A percentile compares a stretch with the other conserved stretches of the same genome.
phyloP scores from a whole-genome alignment of 2,113 vertebrate genomes.

The Macaca nemestrina region DNA sequence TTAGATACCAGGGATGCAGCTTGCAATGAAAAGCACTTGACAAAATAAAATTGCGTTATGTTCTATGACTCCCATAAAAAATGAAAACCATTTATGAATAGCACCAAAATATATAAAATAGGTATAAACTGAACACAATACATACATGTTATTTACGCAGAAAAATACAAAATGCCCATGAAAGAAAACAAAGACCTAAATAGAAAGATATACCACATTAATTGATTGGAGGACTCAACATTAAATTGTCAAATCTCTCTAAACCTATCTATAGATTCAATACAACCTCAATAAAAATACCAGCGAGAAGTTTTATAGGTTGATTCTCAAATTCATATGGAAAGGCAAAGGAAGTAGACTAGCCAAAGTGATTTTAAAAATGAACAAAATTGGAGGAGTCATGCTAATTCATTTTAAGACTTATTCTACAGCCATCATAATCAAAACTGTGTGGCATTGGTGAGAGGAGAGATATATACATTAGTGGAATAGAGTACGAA shows the following conservation, averaged over 20 bases:
- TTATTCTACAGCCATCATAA: background rate
- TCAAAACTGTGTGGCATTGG: background rate
- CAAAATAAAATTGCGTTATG: conserved; percentile 41
- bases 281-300: background rate
- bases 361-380: background rate
- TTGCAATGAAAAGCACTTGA: conserved; percentile 61
- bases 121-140: background rate
- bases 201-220: background rate
- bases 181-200: background rate
- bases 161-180: background rate
- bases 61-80: conserved; percentile 35
- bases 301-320: background rate
- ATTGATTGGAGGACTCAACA: background rate
- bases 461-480: background rate
- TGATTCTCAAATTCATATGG: background rate
- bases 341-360: background rate
- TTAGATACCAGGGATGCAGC: conserved; percentile 25
- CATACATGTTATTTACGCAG: background rate
- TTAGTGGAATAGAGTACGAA: background rate
- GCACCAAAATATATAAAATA: background rate
- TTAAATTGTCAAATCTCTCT: background rate
- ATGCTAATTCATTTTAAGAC: background rate
- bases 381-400: background rate
- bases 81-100: background rate
- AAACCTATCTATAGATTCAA: background rate